These are phyloP conservation scores for Kryphioiulus occultus DNA, from an alignment of 2,888 invertebrate species.

Conservation along the genomic window DNA sequence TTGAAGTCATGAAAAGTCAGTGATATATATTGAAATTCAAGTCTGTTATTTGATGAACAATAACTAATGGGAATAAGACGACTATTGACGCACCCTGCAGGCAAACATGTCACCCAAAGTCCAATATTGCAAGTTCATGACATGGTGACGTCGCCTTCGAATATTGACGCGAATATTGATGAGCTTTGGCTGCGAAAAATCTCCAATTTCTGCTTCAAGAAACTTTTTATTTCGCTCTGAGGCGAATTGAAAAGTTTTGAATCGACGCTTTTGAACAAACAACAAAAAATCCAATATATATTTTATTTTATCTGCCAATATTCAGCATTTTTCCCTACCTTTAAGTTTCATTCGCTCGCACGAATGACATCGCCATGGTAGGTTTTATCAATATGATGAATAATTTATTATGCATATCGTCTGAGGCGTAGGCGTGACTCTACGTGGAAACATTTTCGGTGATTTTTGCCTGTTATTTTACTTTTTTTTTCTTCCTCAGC, in stretches of 20 bases:
- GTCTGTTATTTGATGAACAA: no score
- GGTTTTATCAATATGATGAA: constrained; percentile 35
- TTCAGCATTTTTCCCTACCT: neutral
- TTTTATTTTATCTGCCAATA: constrained; percentile 25
- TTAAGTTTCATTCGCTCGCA: neutral
- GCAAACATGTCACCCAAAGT: neutral
- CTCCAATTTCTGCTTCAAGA: constrained; percentile 8
- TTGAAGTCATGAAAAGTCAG: no score
- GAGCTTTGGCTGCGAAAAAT: neutral
- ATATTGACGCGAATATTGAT: neutral
- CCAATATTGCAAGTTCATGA: neutral
- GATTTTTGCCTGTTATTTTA: constrained; percentile 10
- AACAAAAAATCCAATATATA: constrained; percentile 31
- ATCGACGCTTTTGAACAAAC: constrained; percentile 24
- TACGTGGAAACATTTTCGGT: neutral
- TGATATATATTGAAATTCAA: no score
- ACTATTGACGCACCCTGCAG: neutral
- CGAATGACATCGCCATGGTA: neutral
- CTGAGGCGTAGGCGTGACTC: neutral
- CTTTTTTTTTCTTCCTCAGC: neutral
- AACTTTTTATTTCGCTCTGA: neutral
- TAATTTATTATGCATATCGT: constrained; percentile 31
- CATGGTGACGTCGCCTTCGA: neutral
- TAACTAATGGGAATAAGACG: no score
- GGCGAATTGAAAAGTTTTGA: constrained; percentile 31